Base-by-base conservation (phyloP, 2,888 invertebrate genomes). In the Horisme vitalbata region DNA sequence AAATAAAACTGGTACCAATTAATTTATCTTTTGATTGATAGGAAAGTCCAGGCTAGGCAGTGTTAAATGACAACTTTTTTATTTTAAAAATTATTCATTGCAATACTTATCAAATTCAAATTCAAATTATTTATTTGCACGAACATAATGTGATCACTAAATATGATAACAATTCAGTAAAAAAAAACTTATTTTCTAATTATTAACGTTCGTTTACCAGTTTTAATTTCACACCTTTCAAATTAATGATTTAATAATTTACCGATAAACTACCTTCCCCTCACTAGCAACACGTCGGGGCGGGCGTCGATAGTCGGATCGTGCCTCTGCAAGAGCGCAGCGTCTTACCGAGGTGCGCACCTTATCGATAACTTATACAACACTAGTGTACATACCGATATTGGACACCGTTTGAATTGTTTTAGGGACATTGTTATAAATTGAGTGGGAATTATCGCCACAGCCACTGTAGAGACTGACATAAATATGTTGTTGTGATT, bases 291-390 rank as follows among this genome's bases (percentile, higher is more conserved):
- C 35, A 36, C 45, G 33, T 41, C 55, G 53, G n/a, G n/a, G 46
- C 31, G 8, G 28, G 37, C 33, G 50, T 57, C 55, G 57, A 60
- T 64, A 65, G 69, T 49, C 63, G 55, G 82, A 68, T 68, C 85
- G 85, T 87, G 87, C 82, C 79, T 60, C 65, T 66, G 85, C 87
- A 86, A 82, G 71, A 71, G 74, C 34, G 61, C 57, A 37, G 45
- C 78, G 85, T 77, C 86, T 86, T 86, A 85, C 75, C 55, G 52
- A 61, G 65, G 63, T 64, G 68, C 34, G 63, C 63, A 79, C 80
- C 80, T 80, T 74, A 61, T 75, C 76, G 77, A 75, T 74, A 79
- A 75, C 73, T 75, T 71, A 65, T 61, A 45, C 56, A 49, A 32
- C 52, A 47, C 49, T 52, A 52, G 24, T 30, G 41, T 50, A 44